Percentiles rank a stretch among this genome's conserved stretches.
phyloP scores from a whole-genome alignment of 2,113 vertebrate species.

The Daphoenositta chrysoptera region DNA sequence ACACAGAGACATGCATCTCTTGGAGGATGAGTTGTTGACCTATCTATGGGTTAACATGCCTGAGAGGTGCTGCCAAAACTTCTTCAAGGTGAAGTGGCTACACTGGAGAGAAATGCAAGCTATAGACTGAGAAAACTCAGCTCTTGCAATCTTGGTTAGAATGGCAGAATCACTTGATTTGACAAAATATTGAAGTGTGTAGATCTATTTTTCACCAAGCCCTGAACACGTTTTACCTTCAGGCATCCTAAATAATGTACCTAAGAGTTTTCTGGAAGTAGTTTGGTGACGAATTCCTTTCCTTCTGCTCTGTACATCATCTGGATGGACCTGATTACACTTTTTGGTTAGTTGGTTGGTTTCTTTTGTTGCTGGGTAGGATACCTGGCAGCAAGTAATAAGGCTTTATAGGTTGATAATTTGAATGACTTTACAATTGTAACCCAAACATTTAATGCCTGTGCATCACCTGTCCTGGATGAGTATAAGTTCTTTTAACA shows the following conservation, averaged over 20 bases:
- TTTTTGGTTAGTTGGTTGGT: neutral
- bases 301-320: neutral
- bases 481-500: neutral
- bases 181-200: fast-evolving
- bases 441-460: neutral
- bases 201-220: neutral
- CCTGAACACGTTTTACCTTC: neutral
- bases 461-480: neutral
- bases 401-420: neutral
- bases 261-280: neutral
- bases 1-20: fast-evolving
- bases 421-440: neutral
- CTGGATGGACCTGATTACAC: neutral
- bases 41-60: fast-evolving
- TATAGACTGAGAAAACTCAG: neutral
- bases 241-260: neutral
- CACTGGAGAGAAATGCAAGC: neutral
- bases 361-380: neutral
- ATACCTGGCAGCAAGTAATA: neutral
- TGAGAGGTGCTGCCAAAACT: neutral
- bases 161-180: neutral
- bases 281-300: neutral
- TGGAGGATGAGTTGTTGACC: fast-evolving
- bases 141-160: neutral
- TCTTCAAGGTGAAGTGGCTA: neutral